Percentiles rank a stretch among this genome's conserved stretches.
These are phyloP conservation scores for Anas bernieri DNA, from an alignment of 2,797 vertebrate genomes.

Conservation along the genomic window DNA sequence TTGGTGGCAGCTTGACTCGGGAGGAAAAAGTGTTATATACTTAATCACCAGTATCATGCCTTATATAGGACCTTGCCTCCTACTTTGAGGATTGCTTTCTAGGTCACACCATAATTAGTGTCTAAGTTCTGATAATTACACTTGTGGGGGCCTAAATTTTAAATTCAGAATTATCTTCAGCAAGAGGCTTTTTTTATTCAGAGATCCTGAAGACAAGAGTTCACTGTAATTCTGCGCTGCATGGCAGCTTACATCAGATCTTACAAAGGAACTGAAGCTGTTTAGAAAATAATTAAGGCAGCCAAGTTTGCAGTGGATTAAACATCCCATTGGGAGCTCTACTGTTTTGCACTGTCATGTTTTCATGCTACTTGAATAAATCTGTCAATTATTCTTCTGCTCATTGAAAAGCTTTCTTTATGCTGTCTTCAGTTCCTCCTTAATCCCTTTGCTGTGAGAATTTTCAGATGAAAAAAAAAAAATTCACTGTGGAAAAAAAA, in stretches of 20 bases:
- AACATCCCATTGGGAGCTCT: background rate
- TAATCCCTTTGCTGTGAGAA: conserved; percentile 1
- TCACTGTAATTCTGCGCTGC: background rate
- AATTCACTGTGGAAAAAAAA: background rate
- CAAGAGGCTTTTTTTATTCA: background rate
- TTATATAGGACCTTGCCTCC: background rate
- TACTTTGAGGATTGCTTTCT: background rate
- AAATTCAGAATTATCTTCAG: conserved; percentile 9
- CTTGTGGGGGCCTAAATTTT: background rate
- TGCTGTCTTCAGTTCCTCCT: background rate
- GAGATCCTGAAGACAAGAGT: background rate
- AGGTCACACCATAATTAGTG: background rate
- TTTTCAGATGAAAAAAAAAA: conserved; percentile 14
- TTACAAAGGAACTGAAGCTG: conserved; percentile 5
- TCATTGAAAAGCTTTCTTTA: conserved; percentile 17
- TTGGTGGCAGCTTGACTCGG: background rate
- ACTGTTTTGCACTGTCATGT: background rate
- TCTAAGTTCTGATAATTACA: background rate
- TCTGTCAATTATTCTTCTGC: conserved; percentile 34
- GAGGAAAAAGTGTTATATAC: background rate
- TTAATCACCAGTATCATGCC: background rate
- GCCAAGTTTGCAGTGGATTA: conserved; percentile 30
- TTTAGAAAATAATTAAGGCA: conserved; percentile 40
- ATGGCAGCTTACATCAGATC: background rate
- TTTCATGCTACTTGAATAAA: conserved; percentile 35